A percentile compares a stretch with the other conserved stretches of the same genome.
Evolutionary conservation across 2,888 invertebrate genomes (phyloP).

Genomic region (Alloplasta piceator): DNA sequence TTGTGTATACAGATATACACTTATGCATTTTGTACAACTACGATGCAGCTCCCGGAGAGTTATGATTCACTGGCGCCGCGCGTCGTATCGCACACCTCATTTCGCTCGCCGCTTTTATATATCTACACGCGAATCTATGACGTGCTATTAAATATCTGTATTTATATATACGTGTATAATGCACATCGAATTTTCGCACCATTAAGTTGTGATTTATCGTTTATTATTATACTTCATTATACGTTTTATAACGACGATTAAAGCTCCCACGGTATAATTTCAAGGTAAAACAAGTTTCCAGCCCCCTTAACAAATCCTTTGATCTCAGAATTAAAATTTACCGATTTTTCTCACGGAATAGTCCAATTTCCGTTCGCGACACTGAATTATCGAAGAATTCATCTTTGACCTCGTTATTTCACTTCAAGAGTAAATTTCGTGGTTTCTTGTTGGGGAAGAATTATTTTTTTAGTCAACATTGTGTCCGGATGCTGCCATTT

Average conservation of each 20-base stretch:
- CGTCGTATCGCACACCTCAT: slow-evolving; percentile 58
- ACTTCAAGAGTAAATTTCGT: no score
- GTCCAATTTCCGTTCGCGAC: no score
- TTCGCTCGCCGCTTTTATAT: slow-evolving; percentile 36
- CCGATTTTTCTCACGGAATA: no score
- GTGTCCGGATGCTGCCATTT: no score
- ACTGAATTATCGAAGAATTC: no score
- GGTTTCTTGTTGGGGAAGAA: no score
- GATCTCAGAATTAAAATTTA: no score
- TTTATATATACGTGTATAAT: neutral
- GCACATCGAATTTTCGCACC: neutral
- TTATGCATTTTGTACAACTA: slow-evolving; percentile 29
- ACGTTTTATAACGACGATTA: neutral
- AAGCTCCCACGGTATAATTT: neutral
- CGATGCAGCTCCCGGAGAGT: slow-evolving; percentile 42
- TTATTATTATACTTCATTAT: neutral
- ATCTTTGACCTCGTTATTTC: no score
- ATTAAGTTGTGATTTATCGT: slow-evolving; percentile 18
- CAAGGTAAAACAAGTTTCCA: no score
- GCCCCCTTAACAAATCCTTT: no score
- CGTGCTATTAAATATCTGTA: slow-evolving; percentile 25
- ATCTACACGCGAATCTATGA: slow-evolving; percentile 39
- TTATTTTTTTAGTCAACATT: no score
- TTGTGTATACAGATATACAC: neutral
- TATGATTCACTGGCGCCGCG: slow-evolving; percentile 63